Conservation (phyloP, 2,797 vertebrate species). For the Antennarius maculatus region DNA sequence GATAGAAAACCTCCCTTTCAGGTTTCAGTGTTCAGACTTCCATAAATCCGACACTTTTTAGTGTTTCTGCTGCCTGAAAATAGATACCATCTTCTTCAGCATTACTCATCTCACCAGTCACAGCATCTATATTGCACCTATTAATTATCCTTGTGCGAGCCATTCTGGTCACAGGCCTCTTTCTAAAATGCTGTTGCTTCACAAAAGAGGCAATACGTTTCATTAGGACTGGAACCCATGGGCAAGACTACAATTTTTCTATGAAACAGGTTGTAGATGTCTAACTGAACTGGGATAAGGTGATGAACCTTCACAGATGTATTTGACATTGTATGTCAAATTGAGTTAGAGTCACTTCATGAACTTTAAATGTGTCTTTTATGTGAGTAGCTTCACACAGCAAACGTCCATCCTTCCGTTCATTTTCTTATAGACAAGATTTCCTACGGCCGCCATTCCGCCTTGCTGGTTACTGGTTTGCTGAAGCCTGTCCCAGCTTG, state of each 20-base stretch:
- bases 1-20: conserved; percentile 7
- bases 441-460: no score
- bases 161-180: conserved; percentile 39
- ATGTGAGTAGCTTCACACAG: not conserved
- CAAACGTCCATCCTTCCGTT: no score
- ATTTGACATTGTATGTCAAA: conserved; percentile 7
- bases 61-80: conserved; percentile 31
- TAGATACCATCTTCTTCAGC: conserved; percentile 19
- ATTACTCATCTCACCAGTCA: conserved; percentile 42
- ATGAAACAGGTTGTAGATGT: conserved; percentile 19
- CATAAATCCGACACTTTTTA: conserved; percentile 6
- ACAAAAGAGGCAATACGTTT: conserved; percentile 66
- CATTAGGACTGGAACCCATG: conserved; percentile 53
- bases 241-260: conserved; percentile 44
- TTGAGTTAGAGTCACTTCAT: conserved; percentile 8
- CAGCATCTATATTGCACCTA: conserved; percentile 38
- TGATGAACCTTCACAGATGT: conserved; percentile 10
- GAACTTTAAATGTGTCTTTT: conserved; percentile 17
- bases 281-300: conserved; percentile 13
- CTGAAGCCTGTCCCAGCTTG: no score
- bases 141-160: conserved; percentile 56
- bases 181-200: conserved; percentile 37
- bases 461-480: no score
- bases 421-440: no score
- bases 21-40: not conserved